These are phyloP conservation scores for Onychomys leucogaster DNA, from an alignment of 2,797 vertebrate genomes.

Conservation along the genomic window DNA sequence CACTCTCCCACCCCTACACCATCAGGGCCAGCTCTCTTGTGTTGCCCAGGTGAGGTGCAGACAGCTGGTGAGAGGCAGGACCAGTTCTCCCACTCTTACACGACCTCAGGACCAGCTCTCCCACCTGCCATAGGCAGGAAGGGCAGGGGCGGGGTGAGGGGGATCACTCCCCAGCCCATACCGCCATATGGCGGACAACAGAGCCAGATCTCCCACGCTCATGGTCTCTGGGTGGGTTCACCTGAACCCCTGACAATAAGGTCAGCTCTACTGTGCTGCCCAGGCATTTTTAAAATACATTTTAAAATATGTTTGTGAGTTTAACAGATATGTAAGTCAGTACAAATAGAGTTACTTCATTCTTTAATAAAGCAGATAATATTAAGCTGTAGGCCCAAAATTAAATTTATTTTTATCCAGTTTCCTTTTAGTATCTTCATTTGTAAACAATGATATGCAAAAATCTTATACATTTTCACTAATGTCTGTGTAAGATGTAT, in stretches of 20 bases:
- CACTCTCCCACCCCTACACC: background rate
- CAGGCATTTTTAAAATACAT: background rate
- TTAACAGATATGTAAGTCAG: background rate
- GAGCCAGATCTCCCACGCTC: background rate
- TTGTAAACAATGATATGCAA: constrained; percentile 52
- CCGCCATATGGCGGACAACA: background rate
- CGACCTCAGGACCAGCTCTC: background rate
- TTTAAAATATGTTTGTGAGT: background rate
- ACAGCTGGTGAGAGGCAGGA: background rate
- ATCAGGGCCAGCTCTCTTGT: background rate
- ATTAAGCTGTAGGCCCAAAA: background rate
- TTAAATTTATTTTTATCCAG: constrained; percentile 17
- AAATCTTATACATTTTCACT: background rate
- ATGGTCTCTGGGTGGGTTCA: background rate
- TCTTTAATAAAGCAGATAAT: background rate
- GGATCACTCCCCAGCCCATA: background rate
- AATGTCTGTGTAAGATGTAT: background rate
- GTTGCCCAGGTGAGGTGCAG: background rate
- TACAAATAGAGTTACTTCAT: background rate
- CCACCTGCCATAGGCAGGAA: background rate
- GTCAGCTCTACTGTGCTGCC: background rate
- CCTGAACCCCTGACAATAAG: background rate
- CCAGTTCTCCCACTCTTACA: background rate
- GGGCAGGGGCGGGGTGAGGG: too few species aligned
- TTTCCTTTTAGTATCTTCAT: background rate